A percentile compares a stretch with the other conserved stretches of the same genome.
Conservation (phyloP, 2,888 invertebrate species). For the Lasioglossum malachurum region DNA sequence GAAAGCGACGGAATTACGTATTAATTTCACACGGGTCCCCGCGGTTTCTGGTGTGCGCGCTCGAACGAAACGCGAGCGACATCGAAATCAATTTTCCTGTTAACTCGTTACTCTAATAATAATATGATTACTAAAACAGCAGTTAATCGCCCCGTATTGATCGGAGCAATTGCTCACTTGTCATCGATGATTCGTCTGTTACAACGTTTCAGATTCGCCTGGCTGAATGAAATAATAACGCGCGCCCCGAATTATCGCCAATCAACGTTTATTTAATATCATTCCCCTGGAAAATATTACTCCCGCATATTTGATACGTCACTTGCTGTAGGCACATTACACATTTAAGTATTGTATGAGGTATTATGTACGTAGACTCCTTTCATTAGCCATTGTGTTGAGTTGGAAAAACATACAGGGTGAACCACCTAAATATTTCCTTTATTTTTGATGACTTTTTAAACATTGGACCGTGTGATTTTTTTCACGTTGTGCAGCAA, state of each 20-base stretch:
- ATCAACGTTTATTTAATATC: neutral
- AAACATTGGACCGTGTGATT: no score
- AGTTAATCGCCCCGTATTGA: slow-evolving; percentile 10
- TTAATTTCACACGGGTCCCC: slow-evolving; percentile 23
- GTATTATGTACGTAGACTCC: no score
- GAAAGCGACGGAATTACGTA: slow-evolving; percentile 38
- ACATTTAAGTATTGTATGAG: no score
- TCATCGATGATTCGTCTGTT: slow-evolving; percentile 21
- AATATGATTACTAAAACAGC: slow-evolving; percentile 36
- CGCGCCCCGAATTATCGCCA: neutral
- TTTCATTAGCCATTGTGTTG: no score
- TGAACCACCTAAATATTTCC: no score
- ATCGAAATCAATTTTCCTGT: slow-evolving; percentile 28
- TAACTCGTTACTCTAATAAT: slow-evolving; percentile 34
- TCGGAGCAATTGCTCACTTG: neutral
- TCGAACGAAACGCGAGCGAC: slow-evolving; percentile 16
- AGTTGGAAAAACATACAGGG: no score
- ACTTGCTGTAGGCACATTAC: neutral
- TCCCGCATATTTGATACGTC: neutral
- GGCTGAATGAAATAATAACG: neutral
- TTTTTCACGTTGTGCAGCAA: no score
- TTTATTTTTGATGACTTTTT: no score
- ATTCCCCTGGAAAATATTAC: neutral
- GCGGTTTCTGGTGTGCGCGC: neutral
- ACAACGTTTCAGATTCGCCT: neutral